Percentiles rank a stretch among this genome's conserved stretches.
Conservation (phyloP, 2,888 invertebrate genomes). For the Cheilosia vulpina region DNA sequence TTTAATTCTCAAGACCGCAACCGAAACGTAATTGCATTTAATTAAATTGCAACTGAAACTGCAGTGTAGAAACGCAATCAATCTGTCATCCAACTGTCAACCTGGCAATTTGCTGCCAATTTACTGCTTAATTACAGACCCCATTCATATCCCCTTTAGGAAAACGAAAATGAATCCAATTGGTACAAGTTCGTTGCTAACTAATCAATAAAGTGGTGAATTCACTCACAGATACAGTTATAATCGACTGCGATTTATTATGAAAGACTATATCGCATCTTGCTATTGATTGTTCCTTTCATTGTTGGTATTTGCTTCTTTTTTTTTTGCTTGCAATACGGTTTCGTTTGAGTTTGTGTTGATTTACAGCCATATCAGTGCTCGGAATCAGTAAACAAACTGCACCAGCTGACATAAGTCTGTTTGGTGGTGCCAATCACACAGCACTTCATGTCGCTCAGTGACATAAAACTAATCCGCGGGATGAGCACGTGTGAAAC, state of each 20-base stretch:
- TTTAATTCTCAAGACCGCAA: constrained; percentile 13
- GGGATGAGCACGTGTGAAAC: constrained; percentile 1
- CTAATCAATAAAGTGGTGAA: constrained; percentile 32
- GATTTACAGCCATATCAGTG: constrained; percentile 64
- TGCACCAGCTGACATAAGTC: constrained; percentile 62
- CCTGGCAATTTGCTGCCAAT: constrained; percentile 11
- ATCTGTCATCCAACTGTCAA: constrained; percentile 33
- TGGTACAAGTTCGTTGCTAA: background rate
- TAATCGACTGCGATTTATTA: constrained; percentile 33
- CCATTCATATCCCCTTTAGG: constrained; percentile 9
- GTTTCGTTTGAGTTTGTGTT: constrained; percentile 42
- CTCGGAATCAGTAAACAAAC: constrained; percentile 70
- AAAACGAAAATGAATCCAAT: constrained; percentile 6
- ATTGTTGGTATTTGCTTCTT: constrained; percentile 5
- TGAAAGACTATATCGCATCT: constrained; percentile 43
- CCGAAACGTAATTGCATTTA: constrained; percentile 1
- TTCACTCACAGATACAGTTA: constrained; percentile 1
- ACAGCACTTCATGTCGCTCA: background rate
- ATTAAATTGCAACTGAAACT: constrained; percentile 4
- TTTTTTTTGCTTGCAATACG: constrained; percentile 9
- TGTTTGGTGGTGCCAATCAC: constrained; percentile 11
- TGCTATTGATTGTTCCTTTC: constrained; percentile 21
- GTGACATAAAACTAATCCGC: constrained; percentile 35
- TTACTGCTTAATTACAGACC: constrained; percentile 28
- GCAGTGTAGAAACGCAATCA: constrained; percentile 24